These are phyloP conservation scores for Hemibagrus wyckioides DNA, from an alignment of 2,113 vertebrate species.

Conservation along the genomic window DNA sequence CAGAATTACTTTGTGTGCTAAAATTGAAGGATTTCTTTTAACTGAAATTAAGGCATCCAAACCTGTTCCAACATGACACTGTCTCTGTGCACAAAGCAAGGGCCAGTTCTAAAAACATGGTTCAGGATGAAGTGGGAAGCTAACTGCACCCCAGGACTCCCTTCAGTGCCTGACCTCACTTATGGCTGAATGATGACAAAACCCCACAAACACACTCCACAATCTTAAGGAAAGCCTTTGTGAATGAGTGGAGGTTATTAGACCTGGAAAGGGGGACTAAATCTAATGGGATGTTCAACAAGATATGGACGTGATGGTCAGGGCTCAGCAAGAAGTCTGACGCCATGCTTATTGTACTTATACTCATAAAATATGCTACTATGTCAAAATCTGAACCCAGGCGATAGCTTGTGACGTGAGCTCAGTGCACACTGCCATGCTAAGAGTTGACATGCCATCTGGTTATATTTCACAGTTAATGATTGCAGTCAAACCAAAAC, in stretches of 20 bases:
- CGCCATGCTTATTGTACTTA: background rate
- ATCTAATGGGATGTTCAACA: background rate
- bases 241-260: background rate
- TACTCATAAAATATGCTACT: background rate
- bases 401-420: background rate
- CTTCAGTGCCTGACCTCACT: background rate
- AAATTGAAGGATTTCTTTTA: too few relatives aligned
- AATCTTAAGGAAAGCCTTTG: background rate
- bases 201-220: background rate
- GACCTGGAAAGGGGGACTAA: background rate
- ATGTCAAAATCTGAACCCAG: background rate
- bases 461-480: background rate
- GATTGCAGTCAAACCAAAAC: background rate
- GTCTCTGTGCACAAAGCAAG: too few relatives aligned
- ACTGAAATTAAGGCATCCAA: too few relatives aligned
- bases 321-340: background rate
- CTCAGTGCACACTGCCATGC: background rate
- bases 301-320: background rate
- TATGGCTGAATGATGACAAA: background rate
- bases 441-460: background rate
- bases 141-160: background rate
- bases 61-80: too few relatives aligned
- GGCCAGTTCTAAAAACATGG: too few relatives aligned
- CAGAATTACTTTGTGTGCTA: too few relatives aligned
- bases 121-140: too few relatives aligned